Percentiles rank a stretch among this genome's conserved stretches.
Evolutionary conservation across 1,140 invertebrate genomes (phyloP).

Genomic region (Drosophila ananassae): DNA sequence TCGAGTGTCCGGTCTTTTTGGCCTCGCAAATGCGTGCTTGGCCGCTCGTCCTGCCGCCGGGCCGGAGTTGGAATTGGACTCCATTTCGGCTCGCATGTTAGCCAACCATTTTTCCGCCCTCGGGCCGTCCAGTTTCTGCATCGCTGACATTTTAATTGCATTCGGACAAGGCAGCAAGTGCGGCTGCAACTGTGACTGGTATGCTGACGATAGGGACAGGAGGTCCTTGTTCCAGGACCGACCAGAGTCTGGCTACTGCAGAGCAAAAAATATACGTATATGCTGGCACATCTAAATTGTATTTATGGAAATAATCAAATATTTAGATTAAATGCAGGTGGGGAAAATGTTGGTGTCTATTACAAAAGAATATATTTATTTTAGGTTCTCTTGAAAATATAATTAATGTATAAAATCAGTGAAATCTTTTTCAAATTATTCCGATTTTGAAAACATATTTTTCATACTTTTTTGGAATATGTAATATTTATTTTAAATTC

Average conservation of each 20-base stretch:
- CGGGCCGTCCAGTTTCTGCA: constrained; percentile 17
- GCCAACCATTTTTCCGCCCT: constrained; percentile 47
- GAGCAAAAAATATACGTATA: neutral
- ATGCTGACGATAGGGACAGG: constrained; percentile 12
- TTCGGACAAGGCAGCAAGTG: constrained; percentile 52
- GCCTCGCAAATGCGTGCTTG: constrained; percentile 68
- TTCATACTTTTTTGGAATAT: too few relatives aligned
- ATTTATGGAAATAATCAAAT: constrained; percentile 4
- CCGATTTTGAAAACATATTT: neutral
- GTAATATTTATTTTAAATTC: too few relatives aligned
- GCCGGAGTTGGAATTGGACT: constrained; percentile 12
- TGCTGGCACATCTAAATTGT: neutral
- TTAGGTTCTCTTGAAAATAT: too few relatives aligned
- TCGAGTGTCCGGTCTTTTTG: constrained; percentile 39
- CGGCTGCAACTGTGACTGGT: constrained; percentile 27
- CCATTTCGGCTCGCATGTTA: constrained; percentile 45
- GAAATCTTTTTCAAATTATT: too few relatives aligned
- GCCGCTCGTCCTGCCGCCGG: constrained; percentile 12
- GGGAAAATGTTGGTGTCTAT: neutral
- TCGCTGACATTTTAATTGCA: constrained; percentile 78
- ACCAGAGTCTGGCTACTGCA: neutral
- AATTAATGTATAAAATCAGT: too few relatives aligned
- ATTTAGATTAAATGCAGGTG: neutral
- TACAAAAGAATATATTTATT: too few relatives aligned
- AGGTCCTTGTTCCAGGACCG: constrained; percentile 2